Percentiles rank a stretch among this genome's conserved stretches.
Conservation (phyloP, 2,797 vertebrate species). For the Furcifer pardalis region DNA sequence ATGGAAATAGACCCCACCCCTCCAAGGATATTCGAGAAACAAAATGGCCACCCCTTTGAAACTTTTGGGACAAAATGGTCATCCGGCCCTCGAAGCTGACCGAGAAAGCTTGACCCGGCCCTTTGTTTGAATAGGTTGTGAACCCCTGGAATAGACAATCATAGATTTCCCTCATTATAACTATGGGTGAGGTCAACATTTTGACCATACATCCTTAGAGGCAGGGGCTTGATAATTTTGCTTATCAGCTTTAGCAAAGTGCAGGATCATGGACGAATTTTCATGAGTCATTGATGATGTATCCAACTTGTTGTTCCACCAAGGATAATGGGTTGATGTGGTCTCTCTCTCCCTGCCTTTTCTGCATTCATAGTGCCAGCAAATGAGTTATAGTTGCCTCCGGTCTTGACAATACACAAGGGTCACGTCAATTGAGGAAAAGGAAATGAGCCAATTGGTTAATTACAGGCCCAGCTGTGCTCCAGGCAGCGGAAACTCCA, state of each 20-base stretch:
- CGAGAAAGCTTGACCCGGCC: too few species aligned
- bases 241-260: neutral
- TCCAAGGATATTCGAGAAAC: too few species aligned
- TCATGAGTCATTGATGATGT: neutral
- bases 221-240: neutral
- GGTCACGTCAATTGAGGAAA: slow-evolving; percentile 41
- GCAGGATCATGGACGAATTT: too few species aligned
- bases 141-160: neutral
- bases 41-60: too few species aligned
- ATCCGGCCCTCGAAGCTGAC: too few species aligned
- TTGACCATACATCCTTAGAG: neutral
- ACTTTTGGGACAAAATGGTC: too few species aligned
- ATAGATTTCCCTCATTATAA: too few species aligned
- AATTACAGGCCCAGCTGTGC: slow-evolving; percentile 32
- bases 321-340: neutral
- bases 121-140: too few species aligned
- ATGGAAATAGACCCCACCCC: neutral
- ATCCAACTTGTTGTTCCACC: neutral
- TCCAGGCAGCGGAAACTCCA: neutral
- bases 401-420: slow-evolving; percentile 27
- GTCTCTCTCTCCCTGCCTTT: neutral
- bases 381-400: neutral
- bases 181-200: too few species aligned
- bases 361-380: neutral
- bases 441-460: slow-evolving; percentile 32